These are phyloP conservation scores for Polymixis flavicincta DNA, from an alignment of 2,888 invertebrate genomes.

Conservation along the genomic window DNA sequence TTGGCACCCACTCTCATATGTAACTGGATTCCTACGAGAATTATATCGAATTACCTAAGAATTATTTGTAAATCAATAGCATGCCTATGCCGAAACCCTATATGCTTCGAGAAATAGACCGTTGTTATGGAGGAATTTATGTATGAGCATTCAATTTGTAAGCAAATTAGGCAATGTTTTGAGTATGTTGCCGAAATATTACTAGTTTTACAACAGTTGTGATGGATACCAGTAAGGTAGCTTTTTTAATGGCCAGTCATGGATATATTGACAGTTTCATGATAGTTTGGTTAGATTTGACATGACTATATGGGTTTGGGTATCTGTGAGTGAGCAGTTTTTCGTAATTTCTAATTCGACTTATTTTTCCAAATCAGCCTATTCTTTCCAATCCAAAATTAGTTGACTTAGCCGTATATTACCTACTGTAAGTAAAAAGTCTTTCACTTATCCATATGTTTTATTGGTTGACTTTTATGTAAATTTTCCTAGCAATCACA, in stretches of 20 bases:
- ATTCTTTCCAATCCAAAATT: background rate
- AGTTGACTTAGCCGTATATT: background rate
- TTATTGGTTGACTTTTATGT: too few relatives aligned
- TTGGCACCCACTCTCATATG: constrained; percentile 63
- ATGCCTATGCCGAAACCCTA: constrained; percentile 49
- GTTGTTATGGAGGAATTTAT: constrained; percentile 46
- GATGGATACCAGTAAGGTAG: background rate
- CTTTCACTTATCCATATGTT: background rate
- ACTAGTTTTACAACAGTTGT: background rate
- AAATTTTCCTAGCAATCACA: too few relatives aligned
- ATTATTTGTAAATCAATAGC: constrained; percentile 66
- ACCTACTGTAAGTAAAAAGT: background rate
- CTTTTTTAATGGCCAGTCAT: constrained; percentile 11
- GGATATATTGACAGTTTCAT: background rate
- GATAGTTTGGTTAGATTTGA: background rate
- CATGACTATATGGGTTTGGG: background rate
- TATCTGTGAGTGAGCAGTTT: constrained; percentile 4
- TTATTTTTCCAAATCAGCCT: background rate
- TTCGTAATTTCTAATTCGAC: background rate
- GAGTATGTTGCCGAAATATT: background rate
- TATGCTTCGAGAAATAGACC: constrained; percentile 30
- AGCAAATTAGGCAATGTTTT: constrained; percentile 27
- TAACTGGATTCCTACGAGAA: constrained; percentile 60
- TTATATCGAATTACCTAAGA: constrained; percentile 60
- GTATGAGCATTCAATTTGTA: constrained; percentile 34